These are phyloP conservation scores for Lycia hirtaria DNA, from an alignment of 2,888 invertebrate species.

Conservation along the genomic window DNA sequence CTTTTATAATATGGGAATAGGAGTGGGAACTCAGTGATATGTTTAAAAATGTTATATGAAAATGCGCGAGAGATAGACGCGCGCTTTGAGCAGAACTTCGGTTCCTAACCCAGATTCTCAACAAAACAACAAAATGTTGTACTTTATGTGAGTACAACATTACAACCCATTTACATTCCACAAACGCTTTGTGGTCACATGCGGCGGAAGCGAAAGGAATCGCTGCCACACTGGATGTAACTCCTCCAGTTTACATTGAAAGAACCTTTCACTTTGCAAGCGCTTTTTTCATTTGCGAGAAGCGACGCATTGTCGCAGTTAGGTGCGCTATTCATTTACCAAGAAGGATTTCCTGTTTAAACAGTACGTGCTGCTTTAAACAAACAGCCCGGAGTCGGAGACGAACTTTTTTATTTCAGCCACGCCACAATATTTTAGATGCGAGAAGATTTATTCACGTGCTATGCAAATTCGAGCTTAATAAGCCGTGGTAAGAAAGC, in stretches of 20 bases:
- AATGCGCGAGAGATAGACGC: too few relatives aligned
- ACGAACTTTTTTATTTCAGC: constrained; percentile 5
- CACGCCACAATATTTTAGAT: constrained; percentile 2
- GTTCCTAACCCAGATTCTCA: too few relatives aligned
- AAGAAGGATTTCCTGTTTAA: constrained; percentile 30
- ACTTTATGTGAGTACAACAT: background rate
- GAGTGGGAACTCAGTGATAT: too few relatives aligned
- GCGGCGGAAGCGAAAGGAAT: constrained; percentile 31
- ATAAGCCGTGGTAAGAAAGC: background rate
- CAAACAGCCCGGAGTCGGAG: constrained; percentile 7
- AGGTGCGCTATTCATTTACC: constrained; percentile 48
- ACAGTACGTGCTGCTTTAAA: constrained; percentile 18
- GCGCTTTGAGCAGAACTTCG: too few relatives aligned
- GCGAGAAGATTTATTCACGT: background rate
- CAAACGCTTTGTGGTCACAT: constrained; percentile 22
- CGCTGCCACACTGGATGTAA: constrained; percentile 42
- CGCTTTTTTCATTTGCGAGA: constrained; percentile 67
- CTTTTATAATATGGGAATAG: too few relatives aligned
- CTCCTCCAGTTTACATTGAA: constrained; percentile 56
- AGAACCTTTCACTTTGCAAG: constrained; percentile 64
- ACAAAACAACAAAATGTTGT: constrained; percentile 1
- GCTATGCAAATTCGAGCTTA: background rate
- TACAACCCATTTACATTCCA: background rate
- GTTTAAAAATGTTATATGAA: too few relatives aligned
- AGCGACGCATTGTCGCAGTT: constrained; percentile 51